Percentiles rank a stretch among this genome's conserved stretches.
phyloP scores from a whole-genome alignment of 1,140 invertebrate species.

The Hycleus phaleratus region DNA sequence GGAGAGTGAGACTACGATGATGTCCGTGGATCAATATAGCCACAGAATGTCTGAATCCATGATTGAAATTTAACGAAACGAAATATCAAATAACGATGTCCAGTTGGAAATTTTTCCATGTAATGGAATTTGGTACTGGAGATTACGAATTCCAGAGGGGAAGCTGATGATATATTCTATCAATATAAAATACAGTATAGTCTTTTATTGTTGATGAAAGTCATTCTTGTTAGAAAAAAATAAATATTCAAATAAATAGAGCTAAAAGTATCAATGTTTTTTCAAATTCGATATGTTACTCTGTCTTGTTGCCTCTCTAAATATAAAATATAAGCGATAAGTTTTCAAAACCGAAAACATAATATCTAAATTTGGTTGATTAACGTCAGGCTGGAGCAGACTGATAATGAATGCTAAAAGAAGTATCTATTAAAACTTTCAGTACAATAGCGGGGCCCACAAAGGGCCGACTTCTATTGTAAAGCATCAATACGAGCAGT shows the following conservation, averaged over 20 bases:
- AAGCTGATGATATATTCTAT: slow-evolving; percentile 1
- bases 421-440: slow-evolving; percentile 42
- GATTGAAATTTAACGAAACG: slow-evolving; percentile 30
- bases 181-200: slow-evolving; percentile 16
- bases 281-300: too few species aligned
- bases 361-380: slow-evolving; percentile 39
- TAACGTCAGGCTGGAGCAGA: slow-evolving; percentile 31
- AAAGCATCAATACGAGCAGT: slow-evolving; percentile 35
- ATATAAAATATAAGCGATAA: slow-evolving; percentile 18
- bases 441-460: slow-evolving; percentile 31
- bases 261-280: too few species aligned
- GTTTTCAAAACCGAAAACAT: slow-evolving; percentile 27
- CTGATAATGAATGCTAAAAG: slow-evolving; percentile 42
- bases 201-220: too few species aligned
- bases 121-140: slow-evolving; percentile 28
- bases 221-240: too few species aligned
- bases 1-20: too few species aligned
- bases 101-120: slow-evolving; percentile 25
- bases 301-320: too few species aligned
- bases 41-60: slow-evolving; percentile 22
- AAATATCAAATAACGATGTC: slow-evolving; percentile 30
- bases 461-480: slow-evolving; percentile 35
- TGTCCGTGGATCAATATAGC: not conserved
- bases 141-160: slow-evolving; percentile 31
- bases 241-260: too few species aligned